Evolutionary conservation across 1,140 invertebrate genomes (phyloP).

Genomic region (Trypoxylus dichotomus): DNA sequence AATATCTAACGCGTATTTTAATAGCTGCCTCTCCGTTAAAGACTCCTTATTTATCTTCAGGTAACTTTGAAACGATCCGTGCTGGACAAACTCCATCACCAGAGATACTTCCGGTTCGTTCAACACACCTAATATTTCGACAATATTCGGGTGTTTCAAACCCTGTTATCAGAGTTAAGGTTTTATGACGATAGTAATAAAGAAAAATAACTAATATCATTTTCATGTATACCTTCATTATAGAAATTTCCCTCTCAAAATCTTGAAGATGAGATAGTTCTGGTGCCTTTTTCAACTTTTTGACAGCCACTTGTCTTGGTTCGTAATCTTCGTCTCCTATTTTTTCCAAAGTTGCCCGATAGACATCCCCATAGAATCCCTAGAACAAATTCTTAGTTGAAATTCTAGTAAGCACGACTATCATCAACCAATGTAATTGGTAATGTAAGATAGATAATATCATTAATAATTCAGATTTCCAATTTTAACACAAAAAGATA

Average conservation of each 20-base stretch:
- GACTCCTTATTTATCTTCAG: slow-evolving; percentile 70
- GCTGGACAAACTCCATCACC: slow-evolving; percentile 86
- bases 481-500: too few relatives aligned
- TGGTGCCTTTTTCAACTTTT: slow-evolving; percentile 64
- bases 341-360: slow-evolving; percentile 63
- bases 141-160: slow-evolving; percentile 83
- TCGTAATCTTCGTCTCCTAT: slow-evolving; percentile 49
- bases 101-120: slow-evolving; percentile 75
- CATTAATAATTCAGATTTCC: too few relatives aligned
- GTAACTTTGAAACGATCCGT: slow-evolving; percentile 79
- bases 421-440: too few relatives aligned
- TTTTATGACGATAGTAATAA: background rate
- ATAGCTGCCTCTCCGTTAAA: slow-evolving; percentile 63
- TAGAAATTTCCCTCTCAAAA: slow-evolving; percentile 72
- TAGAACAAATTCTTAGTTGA: slow-evolving; percentile 42
- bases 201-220: background rate
- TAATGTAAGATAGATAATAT: too few relatives aligned
- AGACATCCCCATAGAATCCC: slow-evolving; percentile 76
- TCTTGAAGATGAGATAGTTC: slow-evolving; percentile 57
- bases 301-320: slow-evolving; percentile 69
- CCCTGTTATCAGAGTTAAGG: slow-evolving; percentile 54
- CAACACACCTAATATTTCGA: slow-evolving; percentile 80
- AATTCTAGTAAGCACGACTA: background rate
- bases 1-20: slow-evolving; percentile 79
- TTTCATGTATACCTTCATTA: slow-evolving; percentile 64